Conservation (phyloP, 2,113 vertebrate genomes). For the Crocuta crocuta region DNA sequence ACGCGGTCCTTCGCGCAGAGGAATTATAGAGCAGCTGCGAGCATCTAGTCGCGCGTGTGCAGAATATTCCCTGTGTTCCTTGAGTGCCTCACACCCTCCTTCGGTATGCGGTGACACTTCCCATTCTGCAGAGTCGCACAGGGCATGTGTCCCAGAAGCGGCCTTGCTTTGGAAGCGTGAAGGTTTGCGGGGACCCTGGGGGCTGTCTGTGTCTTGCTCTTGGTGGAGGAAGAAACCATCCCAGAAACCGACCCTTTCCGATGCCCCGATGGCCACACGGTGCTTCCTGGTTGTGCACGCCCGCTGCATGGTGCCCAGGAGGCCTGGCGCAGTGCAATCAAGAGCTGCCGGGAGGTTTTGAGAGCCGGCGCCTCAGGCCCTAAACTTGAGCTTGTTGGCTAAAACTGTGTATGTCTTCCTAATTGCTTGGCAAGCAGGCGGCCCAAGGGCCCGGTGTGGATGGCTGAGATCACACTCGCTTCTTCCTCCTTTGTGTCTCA, state of each 20-base stretch:
- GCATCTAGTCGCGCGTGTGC: fast-evolving
- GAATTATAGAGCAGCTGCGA: fast-evolving
- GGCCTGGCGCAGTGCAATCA: fast-evolving
- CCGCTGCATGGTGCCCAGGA: fast-evolving
- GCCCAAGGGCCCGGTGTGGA: fast-evolving
- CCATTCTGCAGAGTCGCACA: fast-evolving
- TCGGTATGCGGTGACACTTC: not conserved
- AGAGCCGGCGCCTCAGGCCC: not conserved
- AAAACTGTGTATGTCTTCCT: not conserved
- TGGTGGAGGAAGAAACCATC: not conserved
- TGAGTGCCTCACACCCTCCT: not conserved
- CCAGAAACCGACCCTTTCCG: not conserved
- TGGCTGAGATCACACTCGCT: too few species aligned
- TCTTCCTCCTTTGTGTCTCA: not conserved
- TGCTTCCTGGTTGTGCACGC: fast-evolving
- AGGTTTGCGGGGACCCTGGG: too few species aligned
- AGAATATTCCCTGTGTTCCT: not conserved
- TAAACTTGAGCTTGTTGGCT: not conserved
- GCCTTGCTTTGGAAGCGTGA: not conserved
- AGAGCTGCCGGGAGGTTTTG: not conserved
- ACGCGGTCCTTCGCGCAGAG: fast-evolving
- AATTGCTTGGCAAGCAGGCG: fast-evolving
- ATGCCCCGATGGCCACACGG: fast-evolving
- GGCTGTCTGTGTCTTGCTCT: too few species aligned
- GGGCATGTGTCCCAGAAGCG: too few species aligned